These are phyloP conservation scores for Netelia melanura DNA, from an alignment of 2,888 invertebrate species.

Conservation along the genomic window DNA sequence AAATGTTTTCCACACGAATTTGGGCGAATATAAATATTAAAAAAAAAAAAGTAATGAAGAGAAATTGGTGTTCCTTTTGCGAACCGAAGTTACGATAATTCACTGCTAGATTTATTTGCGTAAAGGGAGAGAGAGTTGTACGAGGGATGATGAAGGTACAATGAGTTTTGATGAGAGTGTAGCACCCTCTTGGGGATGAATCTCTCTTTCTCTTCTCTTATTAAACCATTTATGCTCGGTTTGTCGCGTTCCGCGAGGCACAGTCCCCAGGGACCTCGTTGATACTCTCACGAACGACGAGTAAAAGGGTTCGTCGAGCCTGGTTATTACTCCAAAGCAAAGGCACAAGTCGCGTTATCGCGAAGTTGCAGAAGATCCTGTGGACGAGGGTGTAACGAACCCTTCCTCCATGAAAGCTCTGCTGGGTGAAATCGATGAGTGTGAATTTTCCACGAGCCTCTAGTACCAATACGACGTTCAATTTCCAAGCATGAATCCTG, in stretches of 20 bases:
- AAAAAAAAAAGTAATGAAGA: no score
- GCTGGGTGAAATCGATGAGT: slow-evolving; percentile 9
- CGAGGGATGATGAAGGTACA: slow-evolving; percentile 40
- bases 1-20: no score
- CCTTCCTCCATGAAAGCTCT: background rate
- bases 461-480: background rate
- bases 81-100: background rate
- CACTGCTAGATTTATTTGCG: background rate
- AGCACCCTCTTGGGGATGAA: slow-evolving; percentile 71
- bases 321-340: slow-evolving; percentile 50
- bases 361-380: slow-evolving; percentile 76
- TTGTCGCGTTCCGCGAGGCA: slow-evolving; percentile 31
- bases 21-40: no score
- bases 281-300: slow-evolving; percentile 76
- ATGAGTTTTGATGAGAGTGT: slow-evolving; percentile 44
- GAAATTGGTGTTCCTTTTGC: slow-evolving; percentile 10
- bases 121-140: slow-evolving; percentile 14
- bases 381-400: slow-evolving; percentile 69
- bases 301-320: slow-evolving; percentile 76
- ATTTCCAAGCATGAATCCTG: background rate
- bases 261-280: slow-evolving; percentile 70
- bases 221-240: slow-evolving; percentile 15
- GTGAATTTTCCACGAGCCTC: slow-evolving; percentile 2
- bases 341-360: slow-evolving; percentile 77
- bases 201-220: slow-evolving; percentile 35